phyloP scores from a whole-genome alignment of 1,140 invertebrate species.

The Pemphigus obesinymphae region DNA sequence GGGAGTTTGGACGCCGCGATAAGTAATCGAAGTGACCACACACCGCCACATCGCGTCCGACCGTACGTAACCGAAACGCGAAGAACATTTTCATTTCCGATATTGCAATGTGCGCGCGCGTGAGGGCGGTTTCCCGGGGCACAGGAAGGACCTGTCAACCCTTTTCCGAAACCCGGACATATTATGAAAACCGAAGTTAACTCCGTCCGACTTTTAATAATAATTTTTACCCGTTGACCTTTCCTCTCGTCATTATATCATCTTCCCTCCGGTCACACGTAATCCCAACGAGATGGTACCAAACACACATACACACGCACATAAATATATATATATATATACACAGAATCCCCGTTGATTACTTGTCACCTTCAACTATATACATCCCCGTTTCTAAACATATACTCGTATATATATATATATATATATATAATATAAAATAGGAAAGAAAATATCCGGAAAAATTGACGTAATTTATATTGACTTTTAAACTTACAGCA shows the following conservation, averaged over 20 bases:
- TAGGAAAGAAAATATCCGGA: neutral
- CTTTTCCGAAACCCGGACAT: constrained; percentile 37
- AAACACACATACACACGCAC: neutral
- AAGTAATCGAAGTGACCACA: constrained; percentile 19
- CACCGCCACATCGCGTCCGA: neutral
- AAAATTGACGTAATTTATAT: neutral
- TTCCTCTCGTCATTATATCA: constrained; percentile 12
- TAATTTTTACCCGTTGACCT: constrained; percentile 31
- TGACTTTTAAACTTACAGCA: neutral
- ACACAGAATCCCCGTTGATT: constrained; percentile 19
- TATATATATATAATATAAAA: neutral
- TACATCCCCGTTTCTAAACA: neutral
- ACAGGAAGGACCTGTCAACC: constrained; percentile 36
- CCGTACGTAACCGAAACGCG: neutral
- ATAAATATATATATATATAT: too few species aligned
- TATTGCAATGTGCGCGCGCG: constrained; percentile 8
- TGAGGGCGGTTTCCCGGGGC: neutral
- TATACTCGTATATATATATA: neutral
- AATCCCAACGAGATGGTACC: constrained; percentile 12
- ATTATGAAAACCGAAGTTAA: constrained; percentile 39
- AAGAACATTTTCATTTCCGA: constrained; percentile 24
- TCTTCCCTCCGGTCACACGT: neutral
- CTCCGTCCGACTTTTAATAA: constrained; percentile 39
- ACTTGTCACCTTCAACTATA: constrained; percentile 39
- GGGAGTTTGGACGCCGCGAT: neutral